A percentile compares a stretch with the other conserved stretches of the same genome.
These are phyloP conservation scores for Torymus tubicola DNA, from an alignment of 2,888 invertebrate species.

Conservation along the genomic window DNA sequence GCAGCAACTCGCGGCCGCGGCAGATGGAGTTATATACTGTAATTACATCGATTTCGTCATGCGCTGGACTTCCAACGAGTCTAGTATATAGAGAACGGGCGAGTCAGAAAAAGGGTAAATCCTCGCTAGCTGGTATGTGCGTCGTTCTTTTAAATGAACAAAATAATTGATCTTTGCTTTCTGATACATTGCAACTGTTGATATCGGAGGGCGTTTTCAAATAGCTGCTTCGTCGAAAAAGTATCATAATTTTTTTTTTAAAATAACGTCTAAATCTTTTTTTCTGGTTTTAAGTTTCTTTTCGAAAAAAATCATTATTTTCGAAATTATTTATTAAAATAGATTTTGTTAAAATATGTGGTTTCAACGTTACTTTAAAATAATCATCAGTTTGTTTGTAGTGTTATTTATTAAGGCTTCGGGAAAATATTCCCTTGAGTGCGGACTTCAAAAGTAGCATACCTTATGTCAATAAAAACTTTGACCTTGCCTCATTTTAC, in stretches of 20 bases:
- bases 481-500: too few relatives aligned
- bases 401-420: too few relatives aligned
- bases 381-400: too few relatives aligned
- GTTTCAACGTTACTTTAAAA: too few relatives aligned
- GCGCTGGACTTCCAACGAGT: not conserved
- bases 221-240: slow-evolving; percentile 8
- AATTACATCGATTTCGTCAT: slow-evolving; percentile 45
- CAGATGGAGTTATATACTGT: not conserved
- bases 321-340: too few relatives aligned
- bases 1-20: not conserved
- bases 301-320: too few relatives aligned
- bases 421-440: too few relatives aligned
- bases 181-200: slow-evolving; percentile 7
- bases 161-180: slow-evolving; percentile 15
- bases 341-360: too few relatives aligned
- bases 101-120: slow-evolving; percentile 8
- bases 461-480: too few relatives aligned
- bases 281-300: slow-evolving; percentile 8
- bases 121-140: not conserved
- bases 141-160: slow-evolving; percentile 1
- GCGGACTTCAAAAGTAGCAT: too few relatives aligned
- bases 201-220: too few relatives aligned
- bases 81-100: not conserved
- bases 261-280: not conserved
- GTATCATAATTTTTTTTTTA: slow-evolving; percentile 13